Conservation (phyloP, 2,113 vertebrate species). For the Onychorhynchus coronatus region DNA sequence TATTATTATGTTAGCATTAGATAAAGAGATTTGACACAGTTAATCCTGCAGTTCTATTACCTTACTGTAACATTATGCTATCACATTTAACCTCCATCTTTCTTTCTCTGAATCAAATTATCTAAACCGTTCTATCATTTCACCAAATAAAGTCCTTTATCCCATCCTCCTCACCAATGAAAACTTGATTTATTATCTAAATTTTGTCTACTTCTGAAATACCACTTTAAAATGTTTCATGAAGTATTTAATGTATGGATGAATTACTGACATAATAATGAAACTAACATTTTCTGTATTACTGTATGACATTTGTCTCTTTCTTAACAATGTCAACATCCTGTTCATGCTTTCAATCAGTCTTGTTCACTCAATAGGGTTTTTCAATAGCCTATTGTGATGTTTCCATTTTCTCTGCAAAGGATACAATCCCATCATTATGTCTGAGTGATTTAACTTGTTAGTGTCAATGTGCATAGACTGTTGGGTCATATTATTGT, state of each 20-base stretch:
- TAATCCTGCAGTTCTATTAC: background rate
- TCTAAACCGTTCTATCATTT: background rate
- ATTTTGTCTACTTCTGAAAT: background rate
- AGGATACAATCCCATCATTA: background rate
- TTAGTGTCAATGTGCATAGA: background rate
- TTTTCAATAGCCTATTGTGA: background rate
- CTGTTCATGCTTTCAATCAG: constrained; percentile 1
- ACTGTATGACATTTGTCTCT: background rate
- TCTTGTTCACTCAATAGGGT: background rate
- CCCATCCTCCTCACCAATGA: background rate
- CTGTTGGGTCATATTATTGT: background rate
- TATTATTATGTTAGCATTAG: background rate
- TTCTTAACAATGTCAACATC: background rate
- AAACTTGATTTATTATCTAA: background rate
- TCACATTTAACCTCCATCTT: background rate
- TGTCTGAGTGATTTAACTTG: background rate
- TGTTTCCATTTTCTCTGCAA: background rate
- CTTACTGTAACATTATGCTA: background rate
- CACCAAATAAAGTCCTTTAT: background rate
- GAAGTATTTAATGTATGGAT: background rate
- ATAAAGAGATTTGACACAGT: constrained; percentile 9
- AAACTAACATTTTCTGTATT: background rate
- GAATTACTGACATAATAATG: background rate
- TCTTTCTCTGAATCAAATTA: constrained; percentile 4
- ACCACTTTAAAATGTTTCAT: background rate